These are phyloP conservation scores for Peromyscus aztecus DNA, from an alignment of 2,797 vertebrate genomes.

Conservation along the genomic window DNA sequence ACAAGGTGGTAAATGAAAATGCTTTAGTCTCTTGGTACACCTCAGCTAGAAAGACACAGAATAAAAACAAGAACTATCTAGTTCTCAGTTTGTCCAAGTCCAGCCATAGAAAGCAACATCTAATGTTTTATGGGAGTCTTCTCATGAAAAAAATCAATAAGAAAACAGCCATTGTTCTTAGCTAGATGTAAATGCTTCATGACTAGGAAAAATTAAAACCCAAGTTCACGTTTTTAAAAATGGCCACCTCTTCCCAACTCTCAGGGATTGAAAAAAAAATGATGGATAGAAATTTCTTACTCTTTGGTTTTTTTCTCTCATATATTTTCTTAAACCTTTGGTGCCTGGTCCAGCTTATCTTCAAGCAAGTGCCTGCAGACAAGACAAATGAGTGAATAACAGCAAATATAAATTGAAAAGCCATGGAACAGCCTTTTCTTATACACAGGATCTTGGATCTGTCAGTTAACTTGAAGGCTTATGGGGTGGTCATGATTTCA, in stretches of 20 bases:
- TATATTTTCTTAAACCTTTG: constrained; percentile 66
- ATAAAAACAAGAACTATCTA: background rate
- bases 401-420: constrained; percentile 73
- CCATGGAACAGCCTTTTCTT: constrained; percentile 50
- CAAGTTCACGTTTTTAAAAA: background rate
- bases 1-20: background rate
- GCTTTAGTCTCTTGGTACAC: background rate
- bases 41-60: background rate
- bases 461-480: background rate
- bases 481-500: constrained; percentile 30
- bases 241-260: constrained; percentile 6
- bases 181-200: background rate
- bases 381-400: constrained; percentile 74
- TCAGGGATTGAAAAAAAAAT: background rate
- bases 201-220: background rate
- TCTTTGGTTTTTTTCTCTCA: constrained; percentile 39
- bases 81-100: background rate
- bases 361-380: constrained; percentile 42
- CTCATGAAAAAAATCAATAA: background rate
- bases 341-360: constrained; percentile 71
- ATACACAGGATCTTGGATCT: background rate
- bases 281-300: constrained; percentile 69
- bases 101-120: background rate
- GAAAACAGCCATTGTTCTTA: background rate
- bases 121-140: background rate